Evolutionary conservation across 2,888 invertebrate genomes (phyloP).

Genomic region (Metopia argyrocephala): DNA sequence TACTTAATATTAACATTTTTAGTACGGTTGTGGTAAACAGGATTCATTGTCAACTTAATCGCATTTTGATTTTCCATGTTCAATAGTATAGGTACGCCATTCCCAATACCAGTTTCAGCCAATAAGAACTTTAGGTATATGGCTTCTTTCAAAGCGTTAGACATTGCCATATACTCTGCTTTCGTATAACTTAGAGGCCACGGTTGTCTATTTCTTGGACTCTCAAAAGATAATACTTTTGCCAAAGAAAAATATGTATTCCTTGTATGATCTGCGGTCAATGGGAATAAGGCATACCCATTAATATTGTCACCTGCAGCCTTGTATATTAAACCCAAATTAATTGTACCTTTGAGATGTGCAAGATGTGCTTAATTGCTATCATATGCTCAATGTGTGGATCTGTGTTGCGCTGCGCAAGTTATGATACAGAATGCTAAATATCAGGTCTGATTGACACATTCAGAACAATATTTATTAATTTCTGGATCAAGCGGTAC

Average conservation of each 20-base stretch:
- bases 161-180: slow-evolving; percentile 32
- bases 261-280: slow-evolving; percentile 42
- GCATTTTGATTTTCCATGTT: slow-evolving; percentile 46
- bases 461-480: slow-evolving; percentile 5
- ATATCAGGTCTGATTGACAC: slow-evolving; percentile 57
- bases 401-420: slow-evolving; percentile 56
- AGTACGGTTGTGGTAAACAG: slow-evolving; percentile 7
- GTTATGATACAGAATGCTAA: slow-evolving; percentile 54
- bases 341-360: slow-evolving; percentile 25
- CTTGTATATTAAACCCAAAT: background rate
- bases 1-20: slow-evolving; percentile 3
- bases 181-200: slow-evolving; percentile 34
- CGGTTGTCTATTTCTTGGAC: slow-evolving; percentile 16
- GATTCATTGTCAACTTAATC: slow-evolving; percentile 57
- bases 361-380: slow-evolving; percentile 61
- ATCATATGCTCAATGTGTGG: slow-evolving; percentile 61
- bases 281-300: background rate
- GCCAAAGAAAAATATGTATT: slow-evolving; percentile 23
- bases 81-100: slow-evolving; percentile 1
- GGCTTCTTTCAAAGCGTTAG: slow-evolving; percentile 27
- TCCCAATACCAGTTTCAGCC: slow-evolving; percentile 10
- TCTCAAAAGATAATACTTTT: slow-evolving; percentile 25
- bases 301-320: background rate
- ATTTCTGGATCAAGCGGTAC: slow-evolving; percentile 37
- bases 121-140: slow-evolving; percentile 12